A percentile compares a stretch with the other conserved stretches of the same genome.
Evolutionary conservation across 2,113 vertebrate species (phyloP).

Genomic region (Burhinus oedicnemus): DNA sequence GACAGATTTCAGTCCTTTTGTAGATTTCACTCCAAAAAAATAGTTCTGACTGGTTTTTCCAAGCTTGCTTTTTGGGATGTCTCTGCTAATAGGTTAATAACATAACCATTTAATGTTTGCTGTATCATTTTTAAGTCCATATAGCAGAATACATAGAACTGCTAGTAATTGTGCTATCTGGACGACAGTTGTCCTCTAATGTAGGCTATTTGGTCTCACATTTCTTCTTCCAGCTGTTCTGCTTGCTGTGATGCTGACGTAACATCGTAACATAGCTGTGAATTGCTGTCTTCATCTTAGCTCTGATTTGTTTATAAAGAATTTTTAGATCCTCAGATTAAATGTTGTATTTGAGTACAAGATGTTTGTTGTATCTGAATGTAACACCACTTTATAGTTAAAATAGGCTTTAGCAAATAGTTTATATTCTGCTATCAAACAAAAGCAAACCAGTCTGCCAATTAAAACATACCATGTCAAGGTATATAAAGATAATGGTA

Average conservation of each 20-base stretch:
- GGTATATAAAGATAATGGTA: neutral
- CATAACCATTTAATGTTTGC: neutral
- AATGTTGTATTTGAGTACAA: neutral
- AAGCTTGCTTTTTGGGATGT: neutral
- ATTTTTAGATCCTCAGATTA: neutral
- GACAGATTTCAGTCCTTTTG: neutral
- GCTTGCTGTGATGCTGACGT: neutral
- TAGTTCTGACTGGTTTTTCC: neutral
- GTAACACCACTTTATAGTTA: neutral
- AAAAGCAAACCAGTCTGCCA: neutral
- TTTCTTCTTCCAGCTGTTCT: constrained; percentile 12
- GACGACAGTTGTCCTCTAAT: neutral
- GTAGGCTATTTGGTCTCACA: neutral
- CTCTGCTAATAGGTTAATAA: neutral
- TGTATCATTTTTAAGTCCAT: neutral
- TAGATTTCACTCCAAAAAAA: neutral
- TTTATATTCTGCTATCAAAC: neutral
- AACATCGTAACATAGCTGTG: neutral
- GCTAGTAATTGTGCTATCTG: neutral
- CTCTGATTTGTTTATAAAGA: neutral
- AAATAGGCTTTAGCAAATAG: neutral
- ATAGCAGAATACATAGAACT: neutral
- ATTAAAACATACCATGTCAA: neutral
- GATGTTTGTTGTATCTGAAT: neutral
- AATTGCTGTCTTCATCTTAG: neutral